phyloP scores from a whole-genome alignment of 2,113 vertebrate species.

The Phrynosoma blainvillii region DNA sequence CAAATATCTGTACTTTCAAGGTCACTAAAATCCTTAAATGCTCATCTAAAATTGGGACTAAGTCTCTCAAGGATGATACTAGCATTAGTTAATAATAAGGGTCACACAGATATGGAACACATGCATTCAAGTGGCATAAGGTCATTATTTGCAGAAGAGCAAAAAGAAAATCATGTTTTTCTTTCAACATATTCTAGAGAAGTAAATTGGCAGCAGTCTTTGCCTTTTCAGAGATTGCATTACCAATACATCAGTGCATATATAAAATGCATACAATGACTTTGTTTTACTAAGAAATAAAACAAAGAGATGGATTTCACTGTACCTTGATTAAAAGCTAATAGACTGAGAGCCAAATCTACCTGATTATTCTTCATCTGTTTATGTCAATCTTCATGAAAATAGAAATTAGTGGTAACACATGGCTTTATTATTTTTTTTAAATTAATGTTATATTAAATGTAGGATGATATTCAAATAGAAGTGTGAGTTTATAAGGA shows the following conservation, averaged over 20 bases:
- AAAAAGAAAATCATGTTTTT: not conserved
- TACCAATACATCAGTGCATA: not conserved
- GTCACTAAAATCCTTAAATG: not conserved
- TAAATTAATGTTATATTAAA: too few species aligned
- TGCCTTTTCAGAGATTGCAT: too few species aligned
- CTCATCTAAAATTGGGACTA: not conserved
- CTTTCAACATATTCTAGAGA: not conserved
- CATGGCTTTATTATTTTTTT: too few species aligned
- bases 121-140: not conserved
- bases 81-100: not conserved
- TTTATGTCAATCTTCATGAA: not conserved
- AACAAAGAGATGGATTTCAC: not conserved
- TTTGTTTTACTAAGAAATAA: not conserved
- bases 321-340: not conserved
- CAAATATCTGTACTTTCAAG: not conserved
- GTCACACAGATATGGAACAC: not conserved
- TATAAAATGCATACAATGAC: not conserved
- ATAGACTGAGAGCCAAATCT: not conserved
- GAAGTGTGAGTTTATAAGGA: too few species aligned
- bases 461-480: too few species aligned
- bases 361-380: not conserved
- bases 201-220: not conserved
- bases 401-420: too few species aligned
- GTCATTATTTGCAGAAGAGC: not conserved
- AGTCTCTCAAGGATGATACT: not conserved